These are phyloP conservation scores for Nyctibius grandis DNA, from an alignment of 2,797 vertebrate genomes.

Conservation along the genomic window DNA sequence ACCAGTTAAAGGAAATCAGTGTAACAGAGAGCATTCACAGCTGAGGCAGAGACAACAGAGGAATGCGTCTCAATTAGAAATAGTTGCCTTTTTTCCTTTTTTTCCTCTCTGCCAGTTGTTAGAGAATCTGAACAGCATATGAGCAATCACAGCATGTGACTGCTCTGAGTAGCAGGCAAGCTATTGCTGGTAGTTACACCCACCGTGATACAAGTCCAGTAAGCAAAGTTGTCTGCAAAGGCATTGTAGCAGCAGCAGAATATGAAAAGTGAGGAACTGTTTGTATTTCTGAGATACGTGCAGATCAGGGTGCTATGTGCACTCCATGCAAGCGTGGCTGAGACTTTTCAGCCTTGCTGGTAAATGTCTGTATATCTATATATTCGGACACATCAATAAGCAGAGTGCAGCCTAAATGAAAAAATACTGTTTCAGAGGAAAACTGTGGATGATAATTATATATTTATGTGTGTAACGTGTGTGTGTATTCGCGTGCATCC, in stretches of 20 bases:
- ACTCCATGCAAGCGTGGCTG: neutral
- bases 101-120: neutral
- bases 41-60: neutral
- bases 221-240: neutral
- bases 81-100: neutral
- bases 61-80: neutral
- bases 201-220: neutral
- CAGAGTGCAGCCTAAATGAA: neutral
- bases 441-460: neutral
- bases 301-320: rapidly evolving
- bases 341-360: neutral
- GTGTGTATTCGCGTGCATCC: neutral
- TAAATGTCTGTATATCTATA: neutral
- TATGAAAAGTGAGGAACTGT: neutral
- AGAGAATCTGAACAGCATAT: neutral
- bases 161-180: neutral
- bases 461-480: neutral
- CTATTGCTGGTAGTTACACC: slow-evolving; percentile 22
- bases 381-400: neutral
- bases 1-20: slow-evolving; percentile 6
- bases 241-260: neutral
- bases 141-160: slow-evolving; percentile 49
- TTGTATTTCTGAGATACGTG: neutral
- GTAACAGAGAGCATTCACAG: neutral
- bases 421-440: neutral